A percentile compares a stretch with the other conserved stretches of the same genome.
Evolutionary conservation across 2,797 vertebrate genomes (phyloP).

Genomic region (Pangasius larnaudii): DNA sequence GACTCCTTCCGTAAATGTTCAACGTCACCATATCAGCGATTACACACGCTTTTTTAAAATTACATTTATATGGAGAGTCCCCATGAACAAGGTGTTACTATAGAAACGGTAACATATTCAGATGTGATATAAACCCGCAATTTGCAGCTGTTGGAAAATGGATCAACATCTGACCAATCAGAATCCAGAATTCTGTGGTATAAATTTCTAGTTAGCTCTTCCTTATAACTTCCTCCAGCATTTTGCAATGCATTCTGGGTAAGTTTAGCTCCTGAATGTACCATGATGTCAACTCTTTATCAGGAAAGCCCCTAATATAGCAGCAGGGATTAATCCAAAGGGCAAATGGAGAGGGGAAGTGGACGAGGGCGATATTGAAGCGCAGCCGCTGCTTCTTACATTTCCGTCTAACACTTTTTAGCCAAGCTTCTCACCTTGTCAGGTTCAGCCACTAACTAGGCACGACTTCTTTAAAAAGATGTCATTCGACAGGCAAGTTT

Average conservation of each 20-base stretch:
- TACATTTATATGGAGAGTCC: neutral
- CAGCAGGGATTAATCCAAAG: conserved; percentile 2
- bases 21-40: neutral
- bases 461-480: conserved; percentile 60
- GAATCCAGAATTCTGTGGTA: neutral
- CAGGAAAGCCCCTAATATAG: neutral
- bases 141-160: neutral
- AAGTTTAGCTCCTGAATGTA: neutral
- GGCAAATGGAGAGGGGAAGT: neutral
- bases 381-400: neutral
- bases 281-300: neutral
- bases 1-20: neutral
- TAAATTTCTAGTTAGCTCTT: neutral
- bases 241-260: neutral
- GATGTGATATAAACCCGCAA: no score
- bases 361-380: neutral
- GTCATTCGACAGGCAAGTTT: neutral
- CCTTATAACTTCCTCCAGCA: no score
- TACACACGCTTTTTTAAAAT: neutral
- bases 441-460: conserved; percentile 72
- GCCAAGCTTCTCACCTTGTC: conserved; percentile 62
- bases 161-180: neutral
- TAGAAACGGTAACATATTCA: no score
- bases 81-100: neutral
- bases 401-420: neutral